Conservation (phyloP, 1,140 invertebrate species). For the Scaptomyza pallida region DNA sequence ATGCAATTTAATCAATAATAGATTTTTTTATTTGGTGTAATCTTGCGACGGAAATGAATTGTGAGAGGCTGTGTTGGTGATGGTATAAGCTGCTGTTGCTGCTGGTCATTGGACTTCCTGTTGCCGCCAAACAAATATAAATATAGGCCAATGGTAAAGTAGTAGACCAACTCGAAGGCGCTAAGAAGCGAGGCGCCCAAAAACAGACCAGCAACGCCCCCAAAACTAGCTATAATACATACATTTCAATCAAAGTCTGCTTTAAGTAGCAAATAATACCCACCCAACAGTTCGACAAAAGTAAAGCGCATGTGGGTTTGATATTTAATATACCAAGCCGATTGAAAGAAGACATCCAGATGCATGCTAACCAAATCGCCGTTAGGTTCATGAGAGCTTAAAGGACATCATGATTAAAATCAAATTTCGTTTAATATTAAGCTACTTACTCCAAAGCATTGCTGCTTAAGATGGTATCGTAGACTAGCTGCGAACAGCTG, state of each 20-base stretch:
- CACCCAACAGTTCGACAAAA: conserved; percentile 76
- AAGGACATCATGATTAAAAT: background rate
- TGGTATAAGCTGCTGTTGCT: background rate
- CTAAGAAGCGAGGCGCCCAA: conserved; percentile 83
- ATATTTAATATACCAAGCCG: conserved; percentile 65
- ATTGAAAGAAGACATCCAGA: conserved; percentile 67
- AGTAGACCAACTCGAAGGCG: conserved; percentile 80
- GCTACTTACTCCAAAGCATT: conserved; percentile 51
- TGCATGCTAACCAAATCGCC: conserved; percentile 24
- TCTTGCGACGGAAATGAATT: conserved; percentile 49
- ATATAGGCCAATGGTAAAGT: conserved; percentile 76
- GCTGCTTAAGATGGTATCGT: conserved; percentile 43
- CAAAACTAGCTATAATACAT: conserved; percentile 69
- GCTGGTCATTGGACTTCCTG: background rate
- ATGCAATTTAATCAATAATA: conserved; percentile 25
- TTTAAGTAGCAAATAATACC: background rate
- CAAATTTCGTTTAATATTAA: background rate
- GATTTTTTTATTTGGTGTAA: conserved; percentile 54
- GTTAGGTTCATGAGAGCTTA: conserved; percentile 38
- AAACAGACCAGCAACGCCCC: conserved; percentile 83
- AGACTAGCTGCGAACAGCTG: conserved; percentile 69
- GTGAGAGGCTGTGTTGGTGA: conserved; percentile 12
- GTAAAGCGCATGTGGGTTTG: conserved; percentile 71
- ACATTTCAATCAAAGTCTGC: background rate
- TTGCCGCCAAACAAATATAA: conserved; percentile 39